Base-by-base conservation (phyloP, 2,113 vertebrate species). In the Triplophysa siluroides region DNA sequence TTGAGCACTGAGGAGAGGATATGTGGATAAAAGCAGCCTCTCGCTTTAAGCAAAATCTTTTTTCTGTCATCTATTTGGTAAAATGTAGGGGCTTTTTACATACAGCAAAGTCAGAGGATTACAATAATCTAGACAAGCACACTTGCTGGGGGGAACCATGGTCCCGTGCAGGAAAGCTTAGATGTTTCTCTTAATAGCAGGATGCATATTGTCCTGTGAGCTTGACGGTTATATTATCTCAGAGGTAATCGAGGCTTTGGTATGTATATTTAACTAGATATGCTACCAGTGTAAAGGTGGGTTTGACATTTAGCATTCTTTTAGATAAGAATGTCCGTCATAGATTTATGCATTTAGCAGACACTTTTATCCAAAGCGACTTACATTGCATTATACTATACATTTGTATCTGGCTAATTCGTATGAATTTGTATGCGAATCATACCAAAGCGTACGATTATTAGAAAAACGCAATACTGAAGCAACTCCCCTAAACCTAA, bases 1-100 rank as follows among this genome's bases (percentile, higher is more conserved):
- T 76, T 79, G 45, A 45, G 80, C 78, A 38, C 18, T 9, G 19
- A 50, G n/a, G 14, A 74, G 54, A 83, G 69, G 18, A 33, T 71
- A 16, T 72, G 60, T 71, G 71, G 21, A 79, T 38, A 8, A 43
- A 69, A 79, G 38, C 45, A 61, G 45, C 43, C 24, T 73, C 67
- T 81, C 68, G 45, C 62, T 71, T 24, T 61, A 29, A 77, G 66
- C 29, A 16, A 72, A 71, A 62, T 2, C 29, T 38, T 50, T 43
- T 71, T 70, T 33, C 21, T 33, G 58, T 50, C 16, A 21, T 33
- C 47, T 8, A 18, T 54, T 23, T 47, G 33, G 29, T 6, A 23
- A 47, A 45, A 62, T 75, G 14, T 54, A 45, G 7, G n/a, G 16
- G 45, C 12, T 77, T 65, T 33, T 77, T 77, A 76, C 54, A 43